Conservation (phyloP, 2,888 invertebrate species). For the Flabesymbios commensalis region DNA sequence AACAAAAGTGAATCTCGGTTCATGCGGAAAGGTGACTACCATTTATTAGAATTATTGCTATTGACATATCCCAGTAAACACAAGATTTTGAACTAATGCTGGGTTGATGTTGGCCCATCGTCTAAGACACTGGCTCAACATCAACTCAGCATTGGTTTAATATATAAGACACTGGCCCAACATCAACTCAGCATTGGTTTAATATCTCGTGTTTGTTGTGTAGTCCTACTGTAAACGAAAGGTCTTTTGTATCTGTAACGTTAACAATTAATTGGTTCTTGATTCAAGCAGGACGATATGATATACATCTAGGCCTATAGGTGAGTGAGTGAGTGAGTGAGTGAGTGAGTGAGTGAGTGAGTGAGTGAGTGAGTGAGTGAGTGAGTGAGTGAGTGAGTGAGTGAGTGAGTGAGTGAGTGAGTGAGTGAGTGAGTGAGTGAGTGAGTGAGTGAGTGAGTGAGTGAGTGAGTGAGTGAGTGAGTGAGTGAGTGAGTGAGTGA, state of each 20-base stretch:
- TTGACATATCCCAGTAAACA: neutral
- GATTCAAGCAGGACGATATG: constrained; percentile 16
- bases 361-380: neutral
- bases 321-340: neutral
- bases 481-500: neutral
- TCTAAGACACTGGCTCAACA: too few species aligned
- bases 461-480: neutral
- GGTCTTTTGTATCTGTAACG: neutral
- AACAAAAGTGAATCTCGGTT: constrained; percentile 57
- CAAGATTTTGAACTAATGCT: too few species aligned
- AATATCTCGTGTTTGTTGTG: neutral
- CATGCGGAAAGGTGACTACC: constrained; percentile 60
- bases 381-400: neutral
- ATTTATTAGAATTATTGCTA: neutral
- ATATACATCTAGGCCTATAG: too few species aligned
- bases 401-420: neutral
- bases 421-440: neutral
- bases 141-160: too few species aligned
- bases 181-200: too few species aligned
- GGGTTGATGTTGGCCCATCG: too few species aligned
- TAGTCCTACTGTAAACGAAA: too few species aligned
- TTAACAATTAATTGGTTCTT: neutral
- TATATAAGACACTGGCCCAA: too few species aligned
- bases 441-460: neutral
- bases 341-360: neutral